Evolutionary conservation across 2,888 invertebrate genomes (phyloP).

Genomic region (Prosapia bicincta): DNA sequence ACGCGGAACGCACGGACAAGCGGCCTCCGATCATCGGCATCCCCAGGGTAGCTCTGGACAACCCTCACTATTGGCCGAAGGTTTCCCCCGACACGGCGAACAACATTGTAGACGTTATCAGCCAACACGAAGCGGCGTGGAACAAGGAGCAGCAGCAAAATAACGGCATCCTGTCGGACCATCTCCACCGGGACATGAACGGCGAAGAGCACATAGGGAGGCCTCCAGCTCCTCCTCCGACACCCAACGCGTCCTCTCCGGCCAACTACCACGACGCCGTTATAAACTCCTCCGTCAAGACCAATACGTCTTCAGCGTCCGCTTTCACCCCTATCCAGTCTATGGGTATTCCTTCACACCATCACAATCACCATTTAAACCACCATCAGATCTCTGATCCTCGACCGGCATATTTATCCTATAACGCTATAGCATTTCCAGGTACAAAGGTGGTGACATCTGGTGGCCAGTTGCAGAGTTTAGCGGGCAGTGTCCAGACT

Average conservation of each 20-base stretch:
- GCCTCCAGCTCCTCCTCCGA: slow-evolving; percentile 36
- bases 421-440: slow-evolving; percentile 87
- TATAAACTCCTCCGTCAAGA: slow-evolving; percentile 40
- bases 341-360: slow-evolving; percentile 64
- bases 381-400: slow-evolving; percentile 43
- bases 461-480: slow-evolving; percentile 36
- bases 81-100: slow-evolving; percentile 72
- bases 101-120: slow-evolving; percentile 47
- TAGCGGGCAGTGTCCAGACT: slow-evolving; percentile 37
- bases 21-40: slow-evolving; percentile 71
- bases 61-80: slow-evolving; percentile 71
- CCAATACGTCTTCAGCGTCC: slow-evolving; percentile 66
- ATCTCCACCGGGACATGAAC: slow-evolving; percentile 49
- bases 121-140: slow-evolving; percentile 40
- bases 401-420: slow-evolving; percentile 66
- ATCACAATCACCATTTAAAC: slow-evolving; percentile 57
- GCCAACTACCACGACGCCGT: slow-evolving; percentile 48
- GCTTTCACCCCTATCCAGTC: slow-evolving; percentile 95
- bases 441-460: slow-evolving; percentile 41
- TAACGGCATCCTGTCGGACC: slow-evolving; percentile 44
- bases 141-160: slow-evolving; percentile 39
- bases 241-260: slow-evolving; percentile 45
- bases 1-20: slow-evolving; percentile 89
- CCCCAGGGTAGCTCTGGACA: slow-evolving; percentile 46
- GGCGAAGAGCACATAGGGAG: slow-evolving; percentile 38